Evolutionary conservation across 2,113 vertebrate genomes (phyloP), one percentile per base, ranked within the genome.

Genomic region (Synodontis membranacea): DNA sequence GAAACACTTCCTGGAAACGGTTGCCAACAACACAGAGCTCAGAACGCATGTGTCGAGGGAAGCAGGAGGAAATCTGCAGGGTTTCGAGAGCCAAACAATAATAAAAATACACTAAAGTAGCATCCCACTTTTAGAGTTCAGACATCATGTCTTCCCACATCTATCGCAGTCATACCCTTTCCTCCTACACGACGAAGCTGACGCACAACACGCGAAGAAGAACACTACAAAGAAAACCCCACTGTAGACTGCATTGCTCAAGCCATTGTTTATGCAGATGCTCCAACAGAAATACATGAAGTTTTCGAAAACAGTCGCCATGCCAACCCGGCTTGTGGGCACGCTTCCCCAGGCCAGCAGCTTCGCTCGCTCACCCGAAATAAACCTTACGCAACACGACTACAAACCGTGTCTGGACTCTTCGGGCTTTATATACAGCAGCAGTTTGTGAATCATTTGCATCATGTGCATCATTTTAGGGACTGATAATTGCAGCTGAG

Each of bases 1-100:
- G 94, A 93, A 91, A 94, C 94, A 94, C 94, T 95, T 95, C 95
- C 95, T 95, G 94, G 94, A 94, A 90, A 95, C 92, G 2, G 94
- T 95, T 92, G 94, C 93, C 93, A 94, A 93, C 94, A 95, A 95
- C 93, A 94, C 87, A 86, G 81, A 82, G 87, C 78, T 91, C 56
- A 85, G 88, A 75, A 90, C 52, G 76, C 80, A 84, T 85, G 75
- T 31, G 88, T 87, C 91, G 70, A 87, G 84, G 70, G 58, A 86
- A 64, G 82, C 58, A 34, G 78, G 82, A 86, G 85, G 72, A 86
- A 86, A 80, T 80, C 75, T 82, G 76, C 80, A 48, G 56, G 21
- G 74, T 58, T 76, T 81, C 28, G 11, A 37, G 52, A 42, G 54
- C 42, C 52, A 15, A 66, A 46, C 15, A 58, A 64, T 54, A 15